Percentiles rank a stretch among this genome's conserved stretches.
Evolutionary conservation across 2,888 invertebrate species (phyloP).

Genomic region (Andrena haemorrhoa): DNA sequence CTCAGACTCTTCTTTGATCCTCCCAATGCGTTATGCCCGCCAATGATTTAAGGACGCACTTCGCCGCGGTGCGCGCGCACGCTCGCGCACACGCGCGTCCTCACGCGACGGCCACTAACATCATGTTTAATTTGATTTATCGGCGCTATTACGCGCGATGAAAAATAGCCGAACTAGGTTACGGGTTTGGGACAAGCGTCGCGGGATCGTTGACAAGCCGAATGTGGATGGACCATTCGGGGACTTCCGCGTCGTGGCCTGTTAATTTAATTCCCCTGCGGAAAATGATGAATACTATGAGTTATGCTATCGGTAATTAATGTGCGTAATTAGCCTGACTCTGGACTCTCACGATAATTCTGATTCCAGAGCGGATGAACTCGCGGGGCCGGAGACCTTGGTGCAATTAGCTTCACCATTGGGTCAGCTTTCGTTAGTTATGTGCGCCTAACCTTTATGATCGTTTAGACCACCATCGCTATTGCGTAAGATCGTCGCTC

Average conservation of each 20-base stretch:
- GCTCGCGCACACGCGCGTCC: conserved; percentile 47
- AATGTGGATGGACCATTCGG: conserved; percentile 51
- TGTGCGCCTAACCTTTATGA: not conserved
- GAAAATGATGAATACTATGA: conserved; percentile 54
- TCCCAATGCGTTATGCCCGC: conserved; percentile 79
- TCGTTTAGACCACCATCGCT: not conserved
- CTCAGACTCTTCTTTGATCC: conserved; percentile 81
- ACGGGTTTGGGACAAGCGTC: conserved; percentile 65
- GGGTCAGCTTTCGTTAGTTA: not conserved
- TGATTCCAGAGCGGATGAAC: conserved; percentile 20
- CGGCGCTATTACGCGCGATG: conserved; percentile 78
- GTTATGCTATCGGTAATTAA: conserved; percentile 62
- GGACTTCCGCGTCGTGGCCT: conserved; percentile 53
- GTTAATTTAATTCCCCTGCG: conserved; percentile 53
- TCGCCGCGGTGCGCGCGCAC: conserved; percentile 59
- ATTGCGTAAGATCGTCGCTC: not conserved
- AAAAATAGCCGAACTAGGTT: conserved; percentile 81
- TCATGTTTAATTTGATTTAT: conserved; percentile 82
- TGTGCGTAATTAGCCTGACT: conserved; percentile 53
- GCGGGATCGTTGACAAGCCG: conserved; percentile 61
- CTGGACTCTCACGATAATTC: conserved; percentile 28
- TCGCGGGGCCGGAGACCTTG: not conserved
- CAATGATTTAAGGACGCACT: conserved; percentile 81
- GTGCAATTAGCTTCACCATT: conserved; percentile 10
- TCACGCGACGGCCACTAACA: conserved; percentile 70